Percentiles rank a stretch among this genome's conserved stretches.
These are phyloP conservation scores for Sympetrum striolatum DNA, from an alignment of 2,888 invertebrate species.

Conservation along the genomic window DNA sequence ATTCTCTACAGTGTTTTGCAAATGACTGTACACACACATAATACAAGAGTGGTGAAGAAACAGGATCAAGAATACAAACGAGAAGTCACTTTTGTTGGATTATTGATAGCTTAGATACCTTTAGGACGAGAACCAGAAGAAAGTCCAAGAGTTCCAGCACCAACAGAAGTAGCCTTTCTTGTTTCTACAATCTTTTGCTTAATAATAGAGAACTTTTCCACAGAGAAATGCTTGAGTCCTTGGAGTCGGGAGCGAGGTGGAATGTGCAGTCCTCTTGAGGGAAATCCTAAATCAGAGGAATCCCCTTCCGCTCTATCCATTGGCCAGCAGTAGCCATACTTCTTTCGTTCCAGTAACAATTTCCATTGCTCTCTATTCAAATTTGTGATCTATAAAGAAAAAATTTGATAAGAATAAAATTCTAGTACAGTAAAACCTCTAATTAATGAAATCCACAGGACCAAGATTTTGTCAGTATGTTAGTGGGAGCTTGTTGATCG, in stretches of 20 bases:
- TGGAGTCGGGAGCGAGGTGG: conserved; percentile 65
- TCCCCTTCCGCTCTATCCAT: conserved; percentile 50
- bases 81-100: no score
- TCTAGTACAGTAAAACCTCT: no score
- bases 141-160: conserved; percentile 31
- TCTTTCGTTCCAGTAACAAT: conserved; percentile 78
- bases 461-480: no score
- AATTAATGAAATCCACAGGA: no score
- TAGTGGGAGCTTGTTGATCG: no score
- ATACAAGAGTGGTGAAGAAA: no score
- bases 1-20: no score
- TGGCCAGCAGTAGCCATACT: conserved; percentile 76
- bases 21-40: no score
- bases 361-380: conserved; percentile 81
- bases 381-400: conserved; percentile 71
- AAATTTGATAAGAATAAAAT: neutral
- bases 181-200: conserved; percentile 68
- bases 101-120: neutral
- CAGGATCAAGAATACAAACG: no score
- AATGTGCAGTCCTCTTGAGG: conserved; percentile 46
- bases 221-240: conserved; percentile 72
- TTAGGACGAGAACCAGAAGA: neutral
- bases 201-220: conserved; percentile 71
- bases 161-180: conserved; percentile 54
- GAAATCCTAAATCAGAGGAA: conserved; percentile 38